phyloP scores from a whole-genome alignment of 2,113 vertebrate genomes.

The Tinamus guttatus region DNA sequence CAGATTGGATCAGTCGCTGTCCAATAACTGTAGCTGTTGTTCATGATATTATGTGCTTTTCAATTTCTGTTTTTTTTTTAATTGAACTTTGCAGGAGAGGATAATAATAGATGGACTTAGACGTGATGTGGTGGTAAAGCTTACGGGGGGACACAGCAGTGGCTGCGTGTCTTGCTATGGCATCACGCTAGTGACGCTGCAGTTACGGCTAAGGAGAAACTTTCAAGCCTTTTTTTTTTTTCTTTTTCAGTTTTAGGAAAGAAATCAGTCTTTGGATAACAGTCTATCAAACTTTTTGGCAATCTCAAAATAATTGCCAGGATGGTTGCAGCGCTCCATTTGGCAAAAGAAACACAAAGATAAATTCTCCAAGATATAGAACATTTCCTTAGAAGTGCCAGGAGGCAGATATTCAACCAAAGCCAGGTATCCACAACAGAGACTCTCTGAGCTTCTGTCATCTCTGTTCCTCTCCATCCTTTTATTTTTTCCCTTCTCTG shows the following conservation, averaged over 20 bases:
- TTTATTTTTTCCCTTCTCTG: background rate
- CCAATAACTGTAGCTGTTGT: conserved; percentile 63
- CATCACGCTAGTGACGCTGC: conserved; percentile 26
- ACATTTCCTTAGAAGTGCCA: background rate
- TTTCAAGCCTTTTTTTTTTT: background rate
- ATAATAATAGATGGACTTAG: conserved; percentile 48
- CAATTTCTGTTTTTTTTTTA: background rate
- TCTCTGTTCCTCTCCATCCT: background rate
- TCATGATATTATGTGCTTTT: conserved; percentile 34
- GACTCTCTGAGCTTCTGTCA: background rate
- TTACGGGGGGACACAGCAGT: background rate
- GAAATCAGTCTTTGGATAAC: background rate
- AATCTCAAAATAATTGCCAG: background rate
- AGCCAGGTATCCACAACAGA: too few species aligned
- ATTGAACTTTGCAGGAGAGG: conserved; percentile 65
- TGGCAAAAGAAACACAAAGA: background rate
- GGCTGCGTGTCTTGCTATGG: background rate
- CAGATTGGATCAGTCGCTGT: conserved; percentile 56
- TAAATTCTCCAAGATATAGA: background rate
- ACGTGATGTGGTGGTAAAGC: conserved; percentile 22
- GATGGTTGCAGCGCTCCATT: background rate
- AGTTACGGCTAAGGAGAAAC: background rate
- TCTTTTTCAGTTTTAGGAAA: background rate
- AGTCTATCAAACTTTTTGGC: background rate
- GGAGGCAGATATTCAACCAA: background rate